phyloP scores from a whole-genome alignment of 2,113 vertebrate genomes.

The Sturnus vulgaris region DNA sequence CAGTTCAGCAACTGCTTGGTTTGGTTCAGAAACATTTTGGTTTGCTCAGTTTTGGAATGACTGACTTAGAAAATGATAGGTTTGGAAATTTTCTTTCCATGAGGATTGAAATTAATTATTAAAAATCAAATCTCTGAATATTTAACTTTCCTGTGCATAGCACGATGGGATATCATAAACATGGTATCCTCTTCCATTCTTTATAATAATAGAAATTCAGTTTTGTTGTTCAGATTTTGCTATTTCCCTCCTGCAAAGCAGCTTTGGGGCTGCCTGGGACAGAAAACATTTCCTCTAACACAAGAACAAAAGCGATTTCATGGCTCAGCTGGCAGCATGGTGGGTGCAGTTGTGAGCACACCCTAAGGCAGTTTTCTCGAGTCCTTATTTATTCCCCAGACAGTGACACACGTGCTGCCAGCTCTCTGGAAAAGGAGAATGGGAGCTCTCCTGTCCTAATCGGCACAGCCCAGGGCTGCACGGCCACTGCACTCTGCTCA shows the following conservation, averaged over 20 bases:
- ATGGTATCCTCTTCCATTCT: not conserved
- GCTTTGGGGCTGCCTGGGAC: conserved; percentile 14
- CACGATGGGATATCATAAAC: not conserved
- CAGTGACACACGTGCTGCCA: not conserved
- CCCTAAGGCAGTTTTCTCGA: conserved; percentile 10
- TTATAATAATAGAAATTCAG: not conserved
- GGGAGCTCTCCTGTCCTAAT: not conserved
- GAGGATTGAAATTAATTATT: not conserved
- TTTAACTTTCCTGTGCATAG: not conserved
- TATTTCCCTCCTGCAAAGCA: conserved; percentile 24
- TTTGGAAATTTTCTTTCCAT: not conserved
- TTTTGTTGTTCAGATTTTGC: not conserved
- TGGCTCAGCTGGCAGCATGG: conserved; percentile 38
- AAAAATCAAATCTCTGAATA: not conserved
- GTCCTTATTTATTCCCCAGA: conserved; percentile 8
- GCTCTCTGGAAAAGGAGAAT: not conserved
- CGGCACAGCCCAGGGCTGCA: rapidly evolving
- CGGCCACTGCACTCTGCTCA: not conserved
- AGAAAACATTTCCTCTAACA: conserved; percentile 7
- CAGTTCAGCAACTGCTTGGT: not conserved
- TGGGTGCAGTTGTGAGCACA: conserved; percentile 10
- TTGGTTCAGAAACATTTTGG: not conserved
- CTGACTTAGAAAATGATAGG: not conserved
- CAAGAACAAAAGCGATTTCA: conserved; percentile 42
- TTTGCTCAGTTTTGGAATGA: not conserved